Base-by-base conservation (phyloP, 1,140 invertebrate species). In the Pseudomyrmex gracilis region DNA sequence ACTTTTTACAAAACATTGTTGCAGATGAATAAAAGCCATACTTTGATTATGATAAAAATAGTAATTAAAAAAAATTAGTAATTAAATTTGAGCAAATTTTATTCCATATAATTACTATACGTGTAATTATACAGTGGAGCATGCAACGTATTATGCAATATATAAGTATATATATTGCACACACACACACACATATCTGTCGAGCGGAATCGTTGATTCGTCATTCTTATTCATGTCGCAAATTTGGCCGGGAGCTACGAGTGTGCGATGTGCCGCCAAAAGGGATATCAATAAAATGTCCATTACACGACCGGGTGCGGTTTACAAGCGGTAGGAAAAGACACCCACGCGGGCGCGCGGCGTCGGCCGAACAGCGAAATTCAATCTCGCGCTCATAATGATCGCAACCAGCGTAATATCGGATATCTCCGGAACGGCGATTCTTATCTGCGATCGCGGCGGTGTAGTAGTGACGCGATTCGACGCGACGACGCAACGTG, bases 401-500 rank as follows among this genome's bases (percentile, higher is more conserved):
- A 78, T 76, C 24, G 17, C 43, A 51, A 66, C 34, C 58, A 4
- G 49, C 73, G 67, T 84, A 80, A 84, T 73, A 66, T 45, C 24
- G 68, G 73, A 22, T 61, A 63, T 84, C 82, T 55, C 15, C 17
- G 55, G 78, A 78, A 22, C 64, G 51, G 66, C 10, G 71, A 86
- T 83, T 83, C 80, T 80, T 80, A 88, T 88, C 74, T 34, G 34
- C 47, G 49, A 20, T 8, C 58, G 24, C 22, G 20, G 20, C 74
- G 51, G 57, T 51, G 34, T 34, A 34, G 34, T 34, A 34, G 34
- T 45, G 51, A 74, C 53, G 20, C 49, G 22, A 53, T n/a, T 17
- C 58, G 55, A 51, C 17, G 24, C 53, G 49, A 20, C 34, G 34
- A 34, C 34, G 34, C 34, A 34, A 34, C 5, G 34, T 34, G 4